phyloP scores from a whole-genome alignment of 2,888 invertebrate species.

The Pristionchus japonicus region DNA sequence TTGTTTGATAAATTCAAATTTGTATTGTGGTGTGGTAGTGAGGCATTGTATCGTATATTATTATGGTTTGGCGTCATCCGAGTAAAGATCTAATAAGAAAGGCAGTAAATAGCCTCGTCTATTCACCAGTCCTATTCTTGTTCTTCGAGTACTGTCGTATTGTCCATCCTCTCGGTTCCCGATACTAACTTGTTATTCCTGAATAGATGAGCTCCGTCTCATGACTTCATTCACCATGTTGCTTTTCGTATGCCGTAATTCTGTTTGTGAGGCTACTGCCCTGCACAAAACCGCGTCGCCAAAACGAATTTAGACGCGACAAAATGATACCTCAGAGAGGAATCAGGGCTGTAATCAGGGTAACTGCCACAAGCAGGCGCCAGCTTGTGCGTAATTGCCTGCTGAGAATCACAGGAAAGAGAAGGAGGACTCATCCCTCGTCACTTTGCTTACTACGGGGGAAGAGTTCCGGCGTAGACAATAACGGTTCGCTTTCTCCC shows the following conservation, averaged over 20 bases:
- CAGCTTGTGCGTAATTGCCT: background rate
- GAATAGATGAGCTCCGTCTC: background rate
- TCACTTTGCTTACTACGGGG: background rate
- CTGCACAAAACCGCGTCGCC: background rate
- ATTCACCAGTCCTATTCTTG: background rate
- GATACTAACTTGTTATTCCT: background rate
- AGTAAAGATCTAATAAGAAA: background rate
- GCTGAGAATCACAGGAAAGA: background rate
- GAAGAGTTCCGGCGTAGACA: background rate
- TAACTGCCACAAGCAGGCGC: background rate
- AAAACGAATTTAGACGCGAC: background rate
- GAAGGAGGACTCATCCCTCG: background rate
- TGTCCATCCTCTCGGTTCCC: background rate
- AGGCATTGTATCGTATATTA: background rate
- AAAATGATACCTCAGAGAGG: background rate
- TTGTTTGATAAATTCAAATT: too few species aligned
- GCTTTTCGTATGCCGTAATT: background rate
- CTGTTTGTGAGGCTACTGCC: background rate
- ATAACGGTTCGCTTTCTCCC: background rate
- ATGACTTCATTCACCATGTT: background rate
- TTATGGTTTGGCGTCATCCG: background rate
- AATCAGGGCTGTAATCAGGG: background rate
- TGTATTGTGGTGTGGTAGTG: too few species aligned
- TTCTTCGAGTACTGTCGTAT: background rate
- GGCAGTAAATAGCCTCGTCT: background rate